phyloP scores from a whole-genome alignment of 2,888 invertebrate species.

The Petrophora chlorosata region DNA sequence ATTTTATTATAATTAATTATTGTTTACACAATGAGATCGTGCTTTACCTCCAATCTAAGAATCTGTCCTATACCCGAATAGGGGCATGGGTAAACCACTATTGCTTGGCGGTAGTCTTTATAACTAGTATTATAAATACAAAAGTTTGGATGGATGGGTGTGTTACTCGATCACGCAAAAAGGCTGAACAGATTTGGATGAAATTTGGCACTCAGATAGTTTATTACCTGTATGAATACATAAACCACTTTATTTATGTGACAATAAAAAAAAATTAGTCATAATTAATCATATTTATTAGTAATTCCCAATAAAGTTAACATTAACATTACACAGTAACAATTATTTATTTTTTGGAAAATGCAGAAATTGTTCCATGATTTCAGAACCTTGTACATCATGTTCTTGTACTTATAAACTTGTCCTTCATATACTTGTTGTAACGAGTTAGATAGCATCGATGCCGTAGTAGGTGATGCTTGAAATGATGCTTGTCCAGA shows the following conservation, averaged over 20 bases:
- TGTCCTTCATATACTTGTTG: conserved; percentile 20
- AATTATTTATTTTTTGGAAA: conserved; percentile 14
- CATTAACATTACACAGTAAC: conserved; percentile 18
- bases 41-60: conserved; percentile 17
- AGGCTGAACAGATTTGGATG: conserved; percentile 18
- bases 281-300: conserved; percentile 6
- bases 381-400: conserved; percentile 19
- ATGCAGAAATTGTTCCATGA: conserved; percentile 14
- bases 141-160: conserved; percentile 18
- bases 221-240: conserved; percentile 6
- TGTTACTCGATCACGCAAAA: conserved; percentile 23
- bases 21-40: conserved; percentile 13
- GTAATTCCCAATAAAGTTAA: conserved; percentile 17
- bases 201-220: conserved; percentile 21
- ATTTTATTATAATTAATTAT: conserved; percentile 3
- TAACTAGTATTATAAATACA: conserved; percentile 16
- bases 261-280: conserved; percentile 1
- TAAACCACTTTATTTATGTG: not conserved
- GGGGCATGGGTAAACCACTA: conserved; percentile 19
- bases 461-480: conserved; percentile 21
- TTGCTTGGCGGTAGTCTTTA: conserved; percentile 24
- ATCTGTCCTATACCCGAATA: conserved; percentile 19
- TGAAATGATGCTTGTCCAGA: conserved; percentile 20
- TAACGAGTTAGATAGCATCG: conserved; percentile 20
- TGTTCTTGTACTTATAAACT: conserved; percentile 20